Conservation (phyloP, 2,113 vertebrate genomes). For the Eulemur rufifrons region DNA sequence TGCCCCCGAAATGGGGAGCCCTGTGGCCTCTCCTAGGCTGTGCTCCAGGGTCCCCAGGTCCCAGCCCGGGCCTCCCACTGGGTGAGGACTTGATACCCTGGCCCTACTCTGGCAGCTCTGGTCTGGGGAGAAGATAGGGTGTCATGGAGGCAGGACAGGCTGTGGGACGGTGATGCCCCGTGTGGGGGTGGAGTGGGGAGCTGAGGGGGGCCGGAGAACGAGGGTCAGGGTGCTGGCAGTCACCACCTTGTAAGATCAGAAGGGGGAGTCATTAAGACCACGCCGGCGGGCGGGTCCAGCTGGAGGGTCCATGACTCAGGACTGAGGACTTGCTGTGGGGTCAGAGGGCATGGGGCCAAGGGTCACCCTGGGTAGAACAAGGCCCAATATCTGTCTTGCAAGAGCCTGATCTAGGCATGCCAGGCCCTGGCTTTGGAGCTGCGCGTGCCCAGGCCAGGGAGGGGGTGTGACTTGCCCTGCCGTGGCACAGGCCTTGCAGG, state of each 20-base stretch:
- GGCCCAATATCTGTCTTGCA: neutral
- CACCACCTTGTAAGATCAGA: neutral
- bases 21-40: neutral
- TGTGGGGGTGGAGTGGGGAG: neutral
- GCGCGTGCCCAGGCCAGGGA: neutral
- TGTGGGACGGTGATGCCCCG: neutral
- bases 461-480: neutral
- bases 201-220: neutral
- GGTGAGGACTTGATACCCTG: neutral
- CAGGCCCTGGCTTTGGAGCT: neutral
- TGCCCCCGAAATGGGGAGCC: neutral
- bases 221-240: neutral
- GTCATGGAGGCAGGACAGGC: too few species aligned
- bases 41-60: neutral
- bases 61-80: neutral
- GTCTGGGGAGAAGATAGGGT: neutral
- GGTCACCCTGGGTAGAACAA: neutral
- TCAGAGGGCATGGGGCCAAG: neutral
- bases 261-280: neutral
- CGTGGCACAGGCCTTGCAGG: neutral
- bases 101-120: neutral
- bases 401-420: too few species aligned
- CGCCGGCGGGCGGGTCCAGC: neutral
- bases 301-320: constrained; percentile 18
- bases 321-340: neutral